Base-by-base conservation (phyloP, 1,140 invertebrate species). In the Lepidurus packardi region DNA sequence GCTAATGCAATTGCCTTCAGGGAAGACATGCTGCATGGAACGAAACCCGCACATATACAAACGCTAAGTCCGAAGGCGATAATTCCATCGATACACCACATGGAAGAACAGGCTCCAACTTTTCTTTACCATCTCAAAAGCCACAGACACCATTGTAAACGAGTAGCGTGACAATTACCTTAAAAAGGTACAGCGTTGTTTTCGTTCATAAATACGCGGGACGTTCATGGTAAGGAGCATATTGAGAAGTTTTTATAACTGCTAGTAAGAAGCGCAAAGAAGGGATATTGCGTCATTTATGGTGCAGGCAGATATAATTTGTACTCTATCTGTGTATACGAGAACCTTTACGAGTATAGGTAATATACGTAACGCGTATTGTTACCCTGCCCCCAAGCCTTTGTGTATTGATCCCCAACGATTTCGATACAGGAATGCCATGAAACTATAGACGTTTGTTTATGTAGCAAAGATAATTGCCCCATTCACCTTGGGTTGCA, bases 361-460 rank as follows among this genome's bases (percentile, higher is more conserved):
- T 65, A 65, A 65, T 65, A 65, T 65, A 65, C 53, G 53, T 13
- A 65, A 34, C 34, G 34, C 53, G 53, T 9, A n/a, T 65, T 65
- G 16, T 16, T 7, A 7, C 53, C 53, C 13, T 34, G 34, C 13
- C 53, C 21, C 21, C 53, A 0, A 16, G 10, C 16, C 45, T 47
- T 65, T n/a, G 53, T 21, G 16, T 65, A 65, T 65, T 65, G 53
- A 65, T 65, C 53, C 21, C 53, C 53, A 7, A 21, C 16, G 21
- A 65, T 21, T 21, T 65, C 53, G 53, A 65, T 65, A 65, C 53
- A n/a, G 13, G 21, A 3, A 65, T 21, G 53, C 53, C 21, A 65
- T 21, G 53, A 65, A 65, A 65, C 16, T 21, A 13, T 65, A 65
- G 53, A 34, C 13, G 53, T 65, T 7, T 10, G 16, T 65, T 65